These are phyloP conservation scores for Apis mellifera DNA, from an alignment of 1,140 invertebrate species.

Conservation along the genomic window DNA sequence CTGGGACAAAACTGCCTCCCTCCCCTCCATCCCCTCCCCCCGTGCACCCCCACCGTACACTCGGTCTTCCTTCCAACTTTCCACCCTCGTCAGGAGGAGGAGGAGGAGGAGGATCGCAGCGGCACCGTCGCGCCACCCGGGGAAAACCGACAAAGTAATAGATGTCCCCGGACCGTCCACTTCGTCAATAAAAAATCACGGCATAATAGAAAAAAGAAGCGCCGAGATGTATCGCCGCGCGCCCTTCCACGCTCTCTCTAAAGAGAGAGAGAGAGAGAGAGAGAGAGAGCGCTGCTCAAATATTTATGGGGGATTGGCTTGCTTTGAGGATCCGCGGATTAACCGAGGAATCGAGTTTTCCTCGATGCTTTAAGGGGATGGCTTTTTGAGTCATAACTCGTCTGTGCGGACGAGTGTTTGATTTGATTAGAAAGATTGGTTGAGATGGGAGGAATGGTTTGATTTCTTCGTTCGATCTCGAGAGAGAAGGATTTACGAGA, in stretches of 20 bases:
- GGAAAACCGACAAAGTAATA: conserved; percentile 79
- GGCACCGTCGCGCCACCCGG: conserved; percentile 6
- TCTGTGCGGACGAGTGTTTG: background rate
- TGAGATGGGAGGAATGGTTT: too few species aligned
- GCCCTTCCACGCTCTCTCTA: background rate
- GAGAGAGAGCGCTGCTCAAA: conserved; percentile 35
- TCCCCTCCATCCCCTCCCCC: background rate
- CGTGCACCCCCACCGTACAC: conserved; percentile 29
- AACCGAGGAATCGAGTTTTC: conserved; percentile 27
- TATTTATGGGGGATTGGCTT: conserved; percentile 52
- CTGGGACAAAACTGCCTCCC: conserved; percentile 76
- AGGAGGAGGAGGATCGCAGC: background rate
- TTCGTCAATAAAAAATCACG: conserved; percentile 82
- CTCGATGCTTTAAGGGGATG: background rate
- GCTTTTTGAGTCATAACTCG: background rate
- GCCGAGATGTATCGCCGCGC: conserved; percentile 52
- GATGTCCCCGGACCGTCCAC: conserved; percentile 79
- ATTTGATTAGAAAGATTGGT: background rate
- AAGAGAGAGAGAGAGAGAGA: background rate
- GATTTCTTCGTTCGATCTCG: too few species aligned
- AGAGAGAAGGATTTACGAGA: too few species aligned
- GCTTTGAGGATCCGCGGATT: conserved; percentile 37
- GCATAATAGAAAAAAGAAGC: conserved; percentile 77
- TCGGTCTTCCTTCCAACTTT: conserved; percentile 60
- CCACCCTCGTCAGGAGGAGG: conserved; percentile 59